Evolutionary conservation across 1,140 invertebrate species (phyloP), one percentile per base, ranked within the genome.

Genomic region (Danaus melanippus): DNA sequence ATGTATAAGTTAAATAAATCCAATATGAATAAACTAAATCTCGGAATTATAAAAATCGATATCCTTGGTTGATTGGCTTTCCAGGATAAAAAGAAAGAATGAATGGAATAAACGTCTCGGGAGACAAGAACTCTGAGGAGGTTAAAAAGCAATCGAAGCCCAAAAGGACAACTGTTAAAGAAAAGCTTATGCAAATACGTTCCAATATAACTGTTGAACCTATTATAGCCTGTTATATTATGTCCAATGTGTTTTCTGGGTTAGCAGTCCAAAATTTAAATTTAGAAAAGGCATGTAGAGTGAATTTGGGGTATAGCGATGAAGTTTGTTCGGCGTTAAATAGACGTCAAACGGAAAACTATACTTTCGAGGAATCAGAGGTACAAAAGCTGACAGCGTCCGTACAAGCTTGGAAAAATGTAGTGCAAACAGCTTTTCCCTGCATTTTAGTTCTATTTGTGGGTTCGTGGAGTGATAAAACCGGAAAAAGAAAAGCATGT

Each of bases 251-350:
- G n/a, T 87, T 90, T 69, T 86, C 88, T 3, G 84, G 79, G 59
- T 70, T 90, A 12, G 89, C 89, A 43, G 85, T 87, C 40, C 89
- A 90, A 69, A 90, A 91, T 76, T 73, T 92, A 56, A 89, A 89
- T 66, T 83, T 91, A 55, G 90, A 91, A 69, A 91, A 91, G 67
- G 89, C 90, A 9, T 92, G 91, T 71, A 79, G 89, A 46, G 89
- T 92, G 10, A 91, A 91, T 67, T 69, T 91, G 48, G 81, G 79
- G 2, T 89, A 89, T 43, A 82, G 86, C 62, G 79, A 86, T 49
- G 86, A 88, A 58, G 80, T 89, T 51, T 91, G 91, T 63, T 85
- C 88, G 53, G 87, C 87, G 10, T 65, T 92, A n/a, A 85, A 87
- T 15, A 74, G 71, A 55, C 72, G 87, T 67, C 79, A 89, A 59